Base-by-base conservation (phyloP, 1,140 invertebrate genomes). In the Adoxophyes honmai region DNA sequence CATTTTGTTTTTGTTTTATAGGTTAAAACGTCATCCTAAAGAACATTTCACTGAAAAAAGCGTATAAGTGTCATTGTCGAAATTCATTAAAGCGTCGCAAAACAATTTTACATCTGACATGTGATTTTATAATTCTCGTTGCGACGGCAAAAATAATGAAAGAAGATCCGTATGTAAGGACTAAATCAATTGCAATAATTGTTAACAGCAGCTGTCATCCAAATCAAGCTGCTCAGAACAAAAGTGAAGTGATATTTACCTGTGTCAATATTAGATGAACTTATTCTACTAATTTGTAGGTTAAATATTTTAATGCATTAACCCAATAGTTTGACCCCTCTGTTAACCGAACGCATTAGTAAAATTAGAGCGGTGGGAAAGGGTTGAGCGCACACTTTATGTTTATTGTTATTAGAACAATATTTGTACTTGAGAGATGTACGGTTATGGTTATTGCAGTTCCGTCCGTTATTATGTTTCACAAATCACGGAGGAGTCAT, bases 331-430 rank as follows among this genome's bases (percentile, higher is more conserved):
- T 73, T 77, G 73, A 75, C 80, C 82, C 78, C 70, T 70, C 56
- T 74, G 59, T 75, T 75, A 62, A 68, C 64, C 38, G 65, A 74
- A 67, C 73, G 73, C 81, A 85, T 88, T 85, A 86, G 86, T 88
- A 86, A 88, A 88, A 86, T 83, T 84, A 88, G 83, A 88, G 83
- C 79, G 81, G 81, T 88, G 83, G 82, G 86, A 86, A 88, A 88
- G 79, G 86, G 86, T 84, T 85, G 68, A 28, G 28, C 34, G 66
- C 70, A 78, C 42, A 76, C 73, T 84, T 86, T 82, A 85, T 83
- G 76, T 84, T 86, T 86, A 88, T 88, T 85, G 85, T 88, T 85
- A 86, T 85, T 86, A 86, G 85, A 82, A 84, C 75, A 88, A 88
- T 88, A 88, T 88, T 88, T 84, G 82, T 86, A 78, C 75, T 63